phyloP scores from a whole-genome alignment of 2,113 vertebrate species.

The Hippocampus abdominalis region DNA sequence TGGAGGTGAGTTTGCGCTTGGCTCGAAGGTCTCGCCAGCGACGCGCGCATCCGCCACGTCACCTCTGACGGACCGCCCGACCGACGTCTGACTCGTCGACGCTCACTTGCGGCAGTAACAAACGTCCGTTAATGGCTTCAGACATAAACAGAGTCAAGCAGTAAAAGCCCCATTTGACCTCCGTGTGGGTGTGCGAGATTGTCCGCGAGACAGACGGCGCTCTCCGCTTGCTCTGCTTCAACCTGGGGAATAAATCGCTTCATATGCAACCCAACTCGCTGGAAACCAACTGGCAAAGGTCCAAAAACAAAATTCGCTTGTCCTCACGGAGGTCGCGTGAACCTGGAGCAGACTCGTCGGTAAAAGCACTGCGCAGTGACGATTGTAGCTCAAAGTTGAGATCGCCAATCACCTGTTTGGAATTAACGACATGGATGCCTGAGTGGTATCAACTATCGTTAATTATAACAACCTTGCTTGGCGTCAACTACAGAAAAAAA shows the following conservation, averaged over 20 bases:
- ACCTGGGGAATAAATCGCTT: neutral
- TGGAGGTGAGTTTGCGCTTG: neutral
- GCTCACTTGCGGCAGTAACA: conserved; percentile 1
- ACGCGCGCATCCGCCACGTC: neutral
- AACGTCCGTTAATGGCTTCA: conserved; percentile 2
- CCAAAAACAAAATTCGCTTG: neutral
- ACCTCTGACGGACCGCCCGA: neutral
- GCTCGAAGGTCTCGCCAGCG: conserved; percentile 13
- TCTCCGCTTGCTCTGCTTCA: neutral
- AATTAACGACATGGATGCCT: too few species aligned
- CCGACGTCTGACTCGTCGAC: neutral
- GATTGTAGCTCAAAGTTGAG: too few species aligned
- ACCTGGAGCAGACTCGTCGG: too few species aligned
- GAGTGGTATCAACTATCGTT: too few species aligned
- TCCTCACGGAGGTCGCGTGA: neutral
- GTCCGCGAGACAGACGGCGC: neutral
- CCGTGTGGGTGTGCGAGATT: neutral
- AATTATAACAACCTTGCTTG: too few species aligned
- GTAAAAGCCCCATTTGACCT: conserved; percentile 1
- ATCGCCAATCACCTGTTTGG: too few species aligned
- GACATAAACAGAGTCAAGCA: neutral
- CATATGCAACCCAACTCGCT: neutral
- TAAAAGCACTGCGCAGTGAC: too few species aligned
- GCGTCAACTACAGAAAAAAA: too few species aligned
- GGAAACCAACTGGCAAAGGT: neutral